phyloP scores from a whole-genome alignment of 2,113 vertebrate genomes.

The Euleptes europaea region DNA sequence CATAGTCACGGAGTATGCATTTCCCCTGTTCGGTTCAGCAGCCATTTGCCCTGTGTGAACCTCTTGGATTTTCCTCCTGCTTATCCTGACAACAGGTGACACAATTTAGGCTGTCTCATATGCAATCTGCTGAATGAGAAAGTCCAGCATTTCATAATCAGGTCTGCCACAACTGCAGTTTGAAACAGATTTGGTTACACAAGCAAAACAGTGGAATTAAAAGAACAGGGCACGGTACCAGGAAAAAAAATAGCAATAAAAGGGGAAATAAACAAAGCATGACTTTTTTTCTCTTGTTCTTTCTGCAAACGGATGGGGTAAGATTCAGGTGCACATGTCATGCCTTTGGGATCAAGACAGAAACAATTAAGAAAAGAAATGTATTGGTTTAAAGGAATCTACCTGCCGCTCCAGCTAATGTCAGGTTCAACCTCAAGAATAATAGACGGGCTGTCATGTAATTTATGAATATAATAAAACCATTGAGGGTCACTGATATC shows the following conservation, averaged over 20 bases:
- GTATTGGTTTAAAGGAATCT: slow-evolving; percentile 59
- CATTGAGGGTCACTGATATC: slow-evolving; percentile 51
- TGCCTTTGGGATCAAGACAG: background rate
- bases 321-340: slow-evolving; percentile 1
- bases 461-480: slow-evolving; percentile 51
- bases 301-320: slow-evolving; percentile 1
- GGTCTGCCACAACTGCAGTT: background rate
- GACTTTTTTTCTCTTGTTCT: slow-evolving; percentile 37
- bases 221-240: slow-evolving; percentile 49
- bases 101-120: background rate
- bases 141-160: slow-evolving; percentile 52
- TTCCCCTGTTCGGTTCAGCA: background rate
- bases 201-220: slow-evolving; percentile 54
- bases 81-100: background rate
- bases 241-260: slow-evolving; percentile 28
- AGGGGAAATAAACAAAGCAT: slow-evolving; percentile 48
- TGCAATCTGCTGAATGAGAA: slow-evolving; percentile 4
- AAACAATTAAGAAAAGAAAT: slow-evolving; percentile 28
- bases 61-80: background rate
- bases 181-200: slow-evolving; percentile 40
- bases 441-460: slow-evolving; percentile 51
- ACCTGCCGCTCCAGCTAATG: slow-evolving; percentile 47
- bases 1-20: background rate
- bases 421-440: slow-evolving; percentile 62
- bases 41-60: background rate